Evolutionary conservation across 2,113 vertebrate genomes (phyloP), one percentile per base, ranked within the genome.

Genomic region (Sarotherodon lohbergeri): DNA sequence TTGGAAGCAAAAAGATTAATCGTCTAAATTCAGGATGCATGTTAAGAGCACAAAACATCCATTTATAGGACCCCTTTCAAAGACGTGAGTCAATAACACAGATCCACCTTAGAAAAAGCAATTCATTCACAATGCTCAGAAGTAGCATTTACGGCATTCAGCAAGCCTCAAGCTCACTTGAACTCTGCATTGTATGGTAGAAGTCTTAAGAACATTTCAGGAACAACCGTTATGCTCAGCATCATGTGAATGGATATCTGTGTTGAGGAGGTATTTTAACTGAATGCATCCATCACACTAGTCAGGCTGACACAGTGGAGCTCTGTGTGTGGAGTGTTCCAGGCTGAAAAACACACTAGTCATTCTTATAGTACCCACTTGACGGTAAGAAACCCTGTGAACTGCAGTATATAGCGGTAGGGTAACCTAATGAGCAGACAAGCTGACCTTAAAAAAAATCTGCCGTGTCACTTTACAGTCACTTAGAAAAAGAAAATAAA

Each of bases 281-380:
- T 97, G 96, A 97, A 97, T 90, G 95, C 95, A 97, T 97, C 96
- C 95, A 94, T 95, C 94, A 96, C 92, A 94, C 94, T 90, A 94
- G 96, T 97, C 96, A 96, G 96, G 93, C 80, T 86, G 87, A 94
- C 96, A 98, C 96, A 97, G 96, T 94, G 93, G 88, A 95, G 85
- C 88, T 90, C 88, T 95, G 89, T 95, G 93, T 90, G 88, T n/a
- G 43, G 27, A 87, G 54, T 5, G 88, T 68, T 87, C 43, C 85
- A 71, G 59, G 54, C 81, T 73, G 59, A 82, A 52, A 88, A 88
- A 85, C 91, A 94, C 86, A 93, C 93, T 81, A 34, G 68, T 56
- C 59, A 89, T 86, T 86, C 85, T 91, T 81, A 86, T 80, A 91
- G 84, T 43, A 52, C 6, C 19, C 46, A 34, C 78, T 46, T 55